Evolutionary conservation across 1,140 invertebrate species (phyloP).

Genomic region (Cepaea nemoralis): DNA sequence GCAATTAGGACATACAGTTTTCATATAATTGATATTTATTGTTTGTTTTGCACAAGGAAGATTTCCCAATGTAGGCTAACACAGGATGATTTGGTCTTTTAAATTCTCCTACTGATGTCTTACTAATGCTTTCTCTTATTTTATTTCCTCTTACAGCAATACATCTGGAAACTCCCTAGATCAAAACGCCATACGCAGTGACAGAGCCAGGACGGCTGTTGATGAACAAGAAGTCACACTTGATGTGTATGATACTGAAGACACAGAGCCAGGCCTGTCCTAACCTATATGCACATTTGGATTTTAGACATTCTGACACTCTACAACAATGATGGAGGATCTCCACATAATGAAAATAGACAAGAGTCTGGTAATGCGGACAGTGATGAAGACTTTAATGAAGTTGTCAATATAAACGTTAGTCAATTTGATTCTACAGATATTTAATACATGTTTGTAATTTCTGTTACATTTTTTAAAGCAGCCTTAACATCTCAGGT

Average conservation of each 20-base stretch:
- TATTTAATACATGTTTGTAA: too few species aligned
- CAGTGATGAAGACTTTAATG: neutral
- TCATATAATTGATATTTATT: too few species aligned
- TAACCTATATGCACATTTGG: neutral
- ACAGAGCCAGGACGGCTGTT: too few species aligned
- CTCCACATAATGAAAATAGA: neutral
- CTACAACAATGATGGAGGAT: neutral
- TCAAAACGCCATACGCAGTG: neutral
- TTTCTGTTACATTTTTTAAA: too few species aligned
- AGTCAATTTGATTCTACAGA: conserved; percentile 13
- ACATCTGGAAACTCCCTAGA: conserved; percentile 8
- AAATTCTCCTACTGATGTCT: too few species aligned
- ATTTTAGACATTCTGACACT: neutral
- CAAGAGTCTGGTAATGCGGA: neutral
- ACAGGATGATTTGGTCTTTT: too few species aligned
- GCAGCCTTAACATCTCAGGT: too few species aligned
- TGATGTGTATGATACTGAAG: conserved; percentile 17
- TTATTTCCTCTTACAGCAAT: conserved; percentile 2
- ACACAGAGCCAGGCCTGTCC: neutral
- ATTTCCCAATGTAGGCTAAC: too few species aligned
- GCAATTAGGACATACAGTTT: too few species aligned
- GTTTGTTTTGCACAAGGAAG: too few species aligned
- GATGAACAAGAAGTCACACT: conserved; percentile 22
- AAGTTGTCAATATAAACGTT: neutral
- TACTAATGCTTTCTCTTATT: too few species aligned